Percentiles rank a stretch among this genome's conserved stretches.
These are phyloP conservation scores for Phenacoccus solenopsis DNA, from an alignment of 1,140 invertebrate genomes.

Conservation along the genomic window DNA sequence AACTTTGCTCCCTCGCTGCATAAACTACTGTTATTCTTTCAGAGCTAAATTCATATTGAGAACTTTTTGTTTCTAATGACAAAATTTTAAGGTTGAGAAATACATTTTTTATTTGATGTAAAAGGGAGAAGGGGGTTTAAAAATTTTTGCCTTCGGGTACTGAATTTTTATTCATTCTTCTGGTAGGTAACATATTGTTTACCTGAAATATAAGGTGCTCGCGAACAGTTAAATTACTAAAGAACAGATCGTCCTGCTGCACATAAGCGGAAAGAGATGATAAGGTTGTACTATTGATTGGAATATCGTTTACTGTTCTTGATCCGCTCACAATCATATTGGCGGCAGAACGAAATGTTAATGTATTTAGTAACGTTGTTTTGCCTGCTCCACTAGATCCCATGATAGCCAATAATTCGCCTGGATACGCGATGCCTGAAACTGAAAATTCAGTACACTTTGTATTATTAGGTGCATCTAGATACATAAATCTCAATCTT, in stretches of 20 bases:
- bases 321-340: constrained; percentile 56
- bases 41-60: too few relatives aligned
- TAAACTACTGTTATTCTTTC: too few relatives aligned
- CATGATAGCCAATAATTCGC: constrained; percentile 82
- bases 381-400: constrained; percentile 92
- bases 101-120: too few relatives aligned
- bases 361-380: constrained; percentile 81
- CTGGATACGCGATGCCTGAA: constrained; percentile 72
- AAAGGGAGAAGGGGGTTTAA: too few relatives aligned
- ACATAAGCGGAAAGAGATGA: constrained; percentile 81
- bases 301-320: constrained; percentile 56
- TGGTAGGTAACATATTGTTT: neutral
- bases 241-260: constrained; percentile 90
- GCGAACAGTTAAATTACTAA: constrained; percentile 77
- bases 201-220: constrained; percentile 84
- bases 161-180: too few relatives aligned
- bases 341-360: constrained; percentile 62
- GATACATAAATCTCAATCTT: too few relatives aligned
- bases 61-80: too few relatives aligned
- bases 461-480: too few relatives aligned
- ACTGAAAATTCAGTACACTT: too few relatives aligned
- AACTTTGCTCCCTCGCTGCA: too few relatives aligned
- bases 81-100: too few relatives aligned
- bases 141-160: too few relatives aligned
- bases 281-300: constrained; percentile 45